Percentiles rank a stretch among this genome's conserved stretches.
These are phyloP conservation scores for Paracentrotus lividus DNA, from an alignment of 53 echinoderm and acorn worm genomes.

Conservation along the genomic window DNA sequence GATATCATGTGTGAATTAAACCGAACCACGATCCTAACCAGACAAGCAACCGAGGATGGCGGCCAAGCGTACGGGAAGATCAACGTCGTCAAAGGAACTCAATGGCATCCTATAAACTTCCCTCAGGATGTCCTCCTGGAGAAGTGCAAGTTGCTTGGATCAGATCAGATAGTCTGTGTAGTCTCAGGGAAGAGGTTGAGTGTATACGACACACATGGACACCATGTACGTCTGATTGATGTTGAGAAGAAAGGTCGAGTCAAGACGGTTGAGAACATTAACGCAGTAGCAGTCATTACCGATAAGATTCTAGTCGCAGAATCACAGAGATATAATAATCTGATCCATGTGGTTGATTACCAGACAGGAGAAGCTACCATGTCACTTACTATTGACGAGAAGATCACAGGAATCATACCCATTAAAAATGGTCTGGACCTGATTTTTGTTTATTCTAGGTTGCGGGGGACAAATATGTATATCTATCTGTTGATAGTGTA, in stretches of 20 bases:
- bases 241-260: constrained; percentile 9
- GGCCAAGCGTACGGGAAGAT: constrained; percentile 8
- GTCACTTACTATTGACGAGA: constrained; percentile 31
- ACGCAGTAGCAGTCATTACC: not conserved
- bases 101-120: not conserved
- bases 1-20: constrained; percentile 31
- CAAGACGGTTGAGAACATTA: constrained; percentile 34
- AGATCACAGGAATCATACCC: constrained; percentile 34
- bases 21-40: constrained; percentile 14
- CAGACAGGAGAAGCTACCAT: not conserved
- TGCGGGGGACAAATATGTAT: too few species aligned
- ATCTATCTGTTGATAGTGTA: too few species aligned
- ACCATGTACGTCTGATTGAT: not conserved
- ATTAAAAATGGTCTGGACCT: not conserved
- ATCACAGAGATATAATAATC: not conserved
- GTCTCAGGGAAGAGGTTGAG: constrained; percentile 6
- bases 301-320: constrained; percentile 37
- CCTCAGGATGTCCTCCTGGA: not conserved
- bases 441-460: too few species aligned
- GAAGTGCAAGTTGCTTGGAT: constrained; percentile 24
- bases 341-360: constrained; percentile 18
- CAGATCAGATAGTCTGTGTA: not conserved
- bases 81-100: constrained; percentile 41
- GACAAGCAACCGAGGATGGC: not conserved
- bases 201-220: not conserved